These are phyloP conservation scores for Drosophila longiperda DNA, from an alignment of 2,888 invertebrate species.

Conservation along the genomic window DNA sequence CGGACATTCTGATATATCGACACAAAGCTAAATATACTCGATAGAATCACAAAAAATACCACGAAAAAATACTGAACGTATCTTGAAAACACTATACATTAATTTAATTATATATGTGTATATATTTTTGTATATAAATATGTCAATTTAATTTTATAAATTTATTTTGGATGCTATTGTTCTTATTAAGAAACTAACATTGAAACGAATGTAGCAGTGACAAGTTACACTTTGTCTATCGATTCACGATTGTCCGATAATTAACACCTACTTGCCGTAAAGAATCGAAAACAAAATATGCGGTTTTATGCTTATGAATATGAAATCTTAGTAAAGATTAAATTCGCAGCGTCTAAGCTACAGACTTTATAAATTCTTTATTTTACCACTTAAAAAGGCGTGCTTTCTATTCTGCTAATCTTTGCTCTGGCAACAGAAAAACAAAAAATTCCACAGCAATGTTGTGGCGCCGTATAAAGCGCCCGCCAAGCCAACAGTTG, in stretches of 20 bases:
- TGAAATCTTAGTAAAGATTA: neutral
- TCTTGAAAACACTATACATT: neutral
- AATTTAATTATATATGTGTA: neutral
- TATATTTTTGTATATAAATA: neutral
- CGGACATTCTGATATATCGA: constrained; percentile 5
- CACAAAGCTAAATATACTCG: constrained; percentile 19
- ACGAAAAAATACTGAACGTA: constrained; percentile 8
- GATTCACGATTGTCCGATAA: constrained; percentile 10
- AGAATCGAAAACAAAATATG: neutral
- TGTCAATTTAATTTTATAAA: neutral
- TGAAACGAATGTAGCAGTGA: neutral
- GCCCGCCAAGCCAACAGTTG: constrained; percentile 81
- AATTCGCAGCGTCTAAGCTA: neutral
- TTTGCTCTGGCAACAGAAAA: constrained; percentile 77
- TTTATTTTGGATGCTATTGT: neutral
- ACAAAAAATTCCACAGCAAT: constrained; percentile 82
- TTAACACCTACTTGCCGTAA: neutral
- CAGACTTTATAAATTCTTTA: constrained; percentile 22
- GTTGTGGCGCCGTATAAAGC: constrained; percentile 79
- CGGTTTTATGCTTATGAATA: constrained; percentile 10
- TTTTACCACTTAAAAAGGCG: constrained; percentile 10
- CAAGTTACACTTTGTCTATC: neutral
- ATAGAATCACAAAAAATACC: constrained; percentile 9
- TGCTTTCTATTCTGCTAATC: constrained; percentile 53
- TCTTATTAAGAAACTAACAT: too few relatives aligned